Base-by-base conservation (phyloP, 92 coral and sea anemone species). In the Actinernus sp. region DNA sequence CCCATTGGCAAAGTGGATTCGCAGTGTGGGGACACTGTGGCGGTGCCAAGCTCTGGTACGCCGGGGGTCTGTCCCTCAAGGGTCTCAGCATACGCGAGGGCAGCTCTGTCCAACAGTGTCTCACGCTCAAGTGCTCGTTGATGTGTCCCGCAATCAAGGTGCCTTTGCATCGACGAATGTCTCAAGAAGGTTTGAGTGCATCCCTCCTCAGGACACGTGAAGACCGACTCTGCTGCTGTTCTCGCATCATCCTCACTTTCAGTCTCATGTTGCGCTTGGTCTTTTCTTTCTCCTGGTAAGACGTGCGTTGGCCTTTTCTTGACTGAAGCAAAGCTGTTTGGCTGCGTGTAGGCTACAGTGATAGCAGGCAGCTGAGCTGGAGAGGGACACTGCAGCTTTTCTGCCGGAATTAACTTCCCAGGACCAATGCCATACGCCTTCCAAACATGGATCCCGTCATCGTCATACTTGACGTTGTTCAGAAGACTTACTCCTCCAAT, bases 181-280 rank as follows among this genome's bases (percentile, higher is more conserved):
- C 84, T 54, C 84, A 75, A 36, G 67, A 58, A 75, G 38, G 89
- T 75, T 51, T 65, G 58, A 9, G 44, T 83, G 63, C 89, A 83
- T 34, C 89, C 89, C 31, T 83, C 88, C 33, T 82, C 83, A 27
- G 88, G 88, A 39, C 88, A 82, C 63, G 45, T 67, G 47, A 68
- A 78, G 50, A 78, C 38, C 47, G 23, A n/a, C 22, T 78, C 78
- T 49, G 62, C 56, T 27, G 69, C 31, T 44, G 37, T 39, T 66
- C 59, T 51, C 23, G 34, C 43, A 23, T 69, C 62, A 26, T 68
- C 79, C 3, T 45, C 11, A 38, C 40, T 53, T 32, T 31, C 45
- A 20, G 58, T 31, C 48, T 61, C 43, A 22, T 66, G 76, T 47
- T 66, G 26, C 12, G 36, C 55, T 65, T 81, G 49, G 49, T 64